phyloP scores from a whole-genome alignment of 2,797 vertebrate genomes.

The Neosilurus hyrtlii region DNA sequence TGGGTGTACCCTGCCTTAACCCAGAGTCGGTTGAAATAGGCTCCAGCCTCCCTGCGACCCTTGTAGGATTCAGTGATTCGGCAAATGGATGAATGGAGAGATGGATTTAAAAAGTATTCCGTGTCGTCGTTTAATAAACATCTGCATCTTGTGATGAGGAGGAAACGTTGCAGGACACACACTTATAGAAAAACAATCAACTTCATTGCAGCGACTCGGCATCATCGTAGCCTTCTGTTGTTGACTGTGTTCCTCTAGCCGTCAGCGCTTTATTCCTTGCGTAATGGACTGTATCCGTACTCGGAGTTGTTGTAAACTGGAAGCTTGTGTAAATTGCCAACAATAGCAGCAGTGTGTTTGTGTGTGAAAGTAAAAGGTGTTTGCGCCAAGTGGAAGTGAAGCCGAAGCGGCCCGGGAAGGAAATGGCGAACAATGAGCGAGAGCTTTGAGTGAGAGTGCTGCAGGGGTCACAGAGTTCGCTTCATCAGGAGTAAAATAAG shows the following conservation, averaged over 20 bases:
- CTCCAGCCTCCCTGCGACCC: too few species aligned
- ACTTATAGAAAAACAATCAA: neutral
- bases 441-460: slow-evolving; percentile 20
- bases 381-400: slow-evolving; percentile 49
- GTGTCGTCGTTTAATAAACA: too few species aligned
- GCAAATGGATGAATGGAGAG: too few species aligned
- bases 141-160: too few species aligned
- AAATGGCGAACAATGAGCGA: slow-evolving; percentile 42
- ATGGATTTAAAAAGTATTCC: too few species aligned
- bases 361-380: slow-evolving; percentile 46
- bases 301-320: neutral
- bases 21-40: too few species aligned
- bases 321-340: neutral
- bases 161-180: neutral
- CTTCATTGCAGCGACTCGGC: neutral
- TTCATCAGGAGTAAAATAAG: slow-evolving; percentile 21
- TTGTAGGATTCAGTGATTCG: too few species aligned
- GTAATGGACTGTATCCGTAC: neutral
- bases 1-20: too few species aligned
- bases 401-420: slow-evolving; percentile 40
- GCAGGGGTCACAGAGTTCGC: slow-evolving; percentile 37
- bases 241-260: neutral
- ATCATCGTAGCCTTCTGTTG: neutral
- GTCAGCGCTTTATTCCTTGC: neutral
- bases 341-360: neutral